Conservation (phyloP, 2,113 vertebrate genomes). For the Caretta caretta region DNA sequence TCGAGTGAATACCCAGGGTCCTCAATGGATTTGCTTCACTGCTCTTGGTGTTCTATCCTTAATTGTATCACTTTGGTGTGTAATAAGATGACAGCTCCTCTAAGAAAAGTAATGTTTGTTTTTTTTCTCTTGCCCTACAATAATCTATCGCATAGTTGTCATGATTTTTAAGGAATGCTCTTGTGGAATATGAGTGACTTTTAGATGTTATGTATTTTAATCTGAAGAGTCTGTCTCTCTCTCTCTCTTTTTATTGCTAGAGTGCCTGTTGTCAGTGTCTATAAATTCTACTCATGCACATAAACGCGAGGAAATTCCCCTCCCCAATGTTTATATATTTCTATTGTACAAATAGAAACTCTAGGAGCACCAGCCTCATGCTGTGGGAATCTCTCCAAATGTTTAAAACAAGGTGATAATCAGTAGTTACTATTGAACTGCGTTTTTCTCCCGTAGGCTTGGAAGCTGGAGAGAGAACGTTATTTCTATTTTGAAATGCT, state of each 20-base stretch:
- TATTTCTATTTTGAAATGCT: background rate
- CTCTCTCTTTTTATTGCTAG: fast-evolving
- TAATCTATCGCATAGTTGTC: background rate
- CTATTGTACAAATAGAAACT: background rate
- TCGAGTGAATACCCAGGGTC: background rate
- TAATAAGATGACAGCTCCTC: background rate
- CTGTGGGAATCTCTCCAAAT: background rate
- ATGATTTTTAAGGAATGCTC: fast-evolving
- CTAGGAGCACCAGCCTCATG: background rate
- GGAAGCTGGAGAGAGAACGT: background rate
- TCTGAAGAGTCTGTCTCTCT: background rate
- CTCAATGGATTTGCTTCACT: background rate
- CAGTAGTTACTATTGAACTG: background rate
- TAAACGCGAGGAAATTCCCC: fast-evolving
- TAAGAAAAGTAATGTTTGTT: background rate
- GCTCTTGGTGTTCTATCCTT: background rate
- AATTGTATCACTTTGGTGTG: background rate
- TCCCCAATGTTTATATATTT: background rate
- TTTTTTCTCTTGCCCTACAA: background rate
- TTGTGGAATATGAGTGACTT: background rate
- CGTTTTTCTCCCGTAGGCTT: background rate
- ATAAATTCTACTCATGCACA: fast-evolving
- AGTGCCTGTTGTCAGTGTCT: fast-evolving
- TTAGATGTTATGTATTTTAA: background rate
- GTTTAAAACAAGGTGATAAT: background rate